Evolutionary conservation across 23 tunicate genomes (phyloP), one percentile per base, ranked within the genome.

Genomic region (Botrylloides violaceus): DNA sequence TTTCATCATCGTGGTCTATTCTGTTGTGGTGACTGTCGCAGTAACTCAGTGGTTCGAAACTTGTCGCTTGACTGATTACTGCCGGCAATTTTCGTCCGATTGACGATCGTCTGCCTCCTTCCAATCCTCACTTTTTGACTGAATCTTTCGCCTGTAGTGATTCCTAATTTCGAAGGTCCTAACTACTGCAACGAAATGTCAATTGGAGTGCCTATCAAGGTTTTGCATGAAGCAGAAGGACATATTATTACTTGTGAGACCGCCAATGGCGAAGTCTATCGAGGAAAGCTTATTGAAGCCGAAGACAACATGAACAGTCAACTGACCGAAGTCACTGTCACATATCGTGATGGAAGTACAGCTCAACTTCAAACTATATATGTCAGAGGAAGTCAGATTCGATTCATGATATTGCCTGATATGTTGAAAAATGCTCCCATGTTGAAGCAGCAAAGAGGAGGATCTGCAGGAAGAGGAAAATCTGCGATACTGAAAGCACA

Each of bases 271-370:
- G 98, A 93, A 78, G 95, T 93, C 9, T 93, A 85, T 61, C 78
- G 98, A 38, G 98, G 98, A 61, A 93, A 93, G 59, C 61, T 93
- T 0, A 81, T 93, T 29, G 98, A 93, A 86, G 98, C 98, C 34
- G 98, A 93, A 78, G 98, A 93, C 66, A 86, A 93, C 66, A 93
- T 93, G 98, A 93, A 93, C 62, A 91, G 88, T 70, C 98, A 91
- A 83, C 72, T 82, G 84, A 65, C 72, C n/a, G 92, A 92, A 70
- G 98, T 90, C 3, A 90, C 98, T 15, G 98, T 83, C 22, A 90
- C 98, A 25, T 90, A 90, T 70, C 76, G 98, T 1, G 90, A 90
- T 75, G 98, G 98, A 2, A 49, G 90, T 59, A 90, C 91, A 4
- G 91, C 98, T 29, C 85, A 83, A 75, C 79, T 90, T 37, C 90